A percentile compares a stretch with the other conserved stretches of the same genome.
Evolutionary conservation across 2,113 vertebrate species (phyloP).

Genomic region (Aphelocoma coerulescens): DNA sequence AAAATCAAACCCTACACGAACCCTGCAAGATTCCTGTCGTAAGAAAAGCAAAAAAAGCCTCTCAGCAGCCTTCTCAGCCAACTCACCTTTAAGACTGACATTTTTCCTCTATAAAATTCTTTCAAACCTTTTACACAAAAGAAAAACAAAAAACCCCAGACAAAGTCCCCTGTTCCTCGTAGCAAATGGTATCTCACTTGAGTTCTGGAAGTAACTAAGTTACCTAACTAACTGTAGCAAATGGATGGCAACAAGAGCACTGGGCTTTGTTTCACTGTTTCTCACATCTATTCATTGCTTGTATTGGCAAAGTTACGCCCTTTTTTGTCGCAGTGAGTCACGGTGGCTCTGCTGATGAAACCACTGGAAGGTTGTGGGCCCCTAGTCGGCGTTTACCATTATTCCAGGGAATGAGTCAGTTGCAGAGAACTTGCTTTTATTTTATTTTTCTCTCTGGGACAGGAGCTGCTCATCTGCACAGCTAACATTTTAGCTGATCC

Average conservation of each 20-base stretch:
- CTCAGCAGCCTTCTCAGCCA: not conserved
- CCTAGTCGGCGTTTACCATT: not conserved
- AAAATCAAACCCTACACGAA: not conserved
- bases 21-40: not conserved
- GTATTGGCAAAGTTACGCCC: not conserved
- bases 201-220: not conserved
- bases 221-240: not conserved
- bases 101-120: not conserved
- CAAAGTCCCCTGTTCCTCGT: not conserved
- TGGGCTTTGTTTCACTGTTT: not conserved
- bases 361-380: not conserved
- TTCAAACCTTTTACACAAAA: not conserved
- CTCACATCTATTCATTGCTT: not conserved
- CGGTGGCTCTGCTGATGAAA: not conserved
- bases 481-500: conserved; percentile 41
- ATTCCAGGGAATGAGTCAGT: conserved; percentile 11
- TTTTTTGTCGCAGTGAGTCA: conserved; percentile 7
- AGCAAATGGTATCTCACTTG: not conserved
- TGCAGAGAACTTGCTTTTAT: not conserved
- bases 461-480: conserved; percentile 20
- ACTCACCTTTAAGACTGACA: not conserved
- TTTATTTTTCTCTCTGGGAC: not conserved
- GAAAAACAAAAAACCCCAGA: not conserved
- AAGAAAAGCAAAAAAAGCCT: not conserved
- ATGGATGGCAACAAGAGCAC: not conserved